Base-by-base conservation (phyloP, 2,113 vertebrate genomes). In the Tilapia sparmanii region DNA sequence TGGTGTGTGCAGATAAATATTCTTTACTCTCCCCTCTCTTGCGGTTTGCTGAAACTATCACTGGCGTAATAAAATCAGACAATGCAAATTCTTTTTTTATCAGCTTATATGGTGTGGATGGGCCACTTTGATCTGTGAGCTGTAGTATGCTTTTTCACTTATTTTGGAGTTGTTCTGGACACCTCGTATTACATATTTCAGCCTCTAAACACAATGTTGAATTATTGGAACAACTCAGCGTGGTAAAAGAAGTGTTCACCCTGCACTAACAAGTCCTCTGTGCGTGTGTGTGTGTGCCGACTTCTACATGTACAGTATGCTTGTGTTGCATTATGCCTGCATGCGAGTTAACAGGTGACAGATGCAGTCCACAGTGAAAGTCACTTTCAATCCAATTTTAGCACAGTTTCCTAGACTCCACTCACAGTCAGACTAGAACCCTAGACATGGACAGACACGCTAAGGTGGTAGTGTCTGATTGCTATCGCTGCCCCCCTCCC, bases 401-500 rank as follows among this genome's bases (percentile, higher is more conserved):
- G 57, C 19, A 50, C n/a, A 45, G 71, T 89, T 93, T 82, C 79
- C 52, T 71, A 18, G 40, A 52, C 85, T 90, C 82, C 38, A 66
- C 84, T 90, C 85, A 54, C 45, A 83, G 79, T 82, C 87, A 86
- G 86, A 84, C 71, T 66, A 61, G 83, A 78, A 59, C 29, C 53
- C 11, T 33, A 80, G 61, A 93, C 86, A 63, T 76, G 54, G 84
- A 80, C 86, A 82, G 81, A 90, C 80, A 83, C 82, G 90, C 92
- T 92, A 82, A 88, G 87, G 90, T 82, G 89, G 80, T 84, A 80
- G 54, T 84, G 86, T 82, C 90, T 91, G 89, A 94, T 92, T 93
- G 86, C 82, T 90, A 86, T 88, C 93, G 29, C 83, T 40, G 26
- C 16, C 10, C 73, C 26, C 18, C 45, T 63, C 38, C 61, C 31